Evolutionary conservation across 2,113 vertebrate genomes (phyloP).

Genomic region (Myanophis thanlyinensis): DNA sequence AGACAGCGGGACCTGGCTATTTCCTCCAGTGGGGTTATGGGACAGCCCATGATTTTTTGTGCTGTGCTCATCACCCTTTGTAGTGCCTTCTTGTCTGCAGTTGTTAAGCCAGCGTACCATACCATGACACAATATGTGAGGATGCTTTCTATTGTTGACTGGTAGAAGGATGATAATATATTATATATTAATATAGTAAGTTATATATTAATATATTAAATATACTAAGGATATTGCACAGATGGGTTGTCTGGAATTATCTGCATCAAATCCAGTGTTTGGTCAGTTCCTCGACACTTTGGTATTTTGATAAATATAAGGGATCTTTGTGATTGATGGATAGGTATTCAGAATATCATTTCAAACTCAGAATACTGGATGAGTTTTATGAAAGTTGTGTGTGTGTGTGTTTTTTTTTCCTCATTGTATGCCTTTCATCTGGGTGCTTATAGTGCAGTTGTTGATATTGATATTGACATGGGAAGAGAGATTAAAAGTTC

Average conservation of each 20-base stretch:
- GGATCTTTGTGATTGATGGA: background rate
- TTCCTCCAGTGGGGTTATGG: too few species aligned
- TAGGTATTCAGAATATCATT: background rate
- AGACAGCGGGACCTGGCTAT: too few species aligned
- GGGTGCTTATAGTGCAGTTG: background rate
- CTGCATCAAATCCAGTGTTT: background rate
- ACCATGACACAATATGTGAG: too few species aligned
- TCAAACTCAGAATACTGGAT: background rate
- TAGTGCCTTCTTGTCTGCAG: too few species aligned
- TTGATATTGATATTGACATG: background rate
- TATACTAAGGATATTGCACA: background rate
- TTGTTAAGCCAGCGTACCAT: too few species aligned
- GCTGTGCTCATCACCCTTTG: too few species aligned
- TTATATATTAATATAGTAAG: too few species aligned
- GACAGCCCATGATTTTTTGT: too few species aligned
- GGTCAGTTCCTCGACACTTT: background rate
- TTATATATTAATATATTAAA: too few species aligned
- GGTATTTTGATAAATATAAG: background rate
- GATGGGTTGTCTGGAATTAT: background rate
- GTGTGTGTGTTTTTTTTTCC: background rate
- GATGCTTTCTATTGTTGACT: too few species aligned
- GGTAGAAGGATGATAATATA: too few species aligned
- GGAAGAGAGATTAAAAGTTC: background rate
- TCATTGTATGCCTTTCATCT: background rate
- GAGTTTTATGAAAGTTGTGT: background rate